Evolutionary conservation across 2,797 vertebrate species (phyloP).

Genomic region (Avahi laniger): DNA sequence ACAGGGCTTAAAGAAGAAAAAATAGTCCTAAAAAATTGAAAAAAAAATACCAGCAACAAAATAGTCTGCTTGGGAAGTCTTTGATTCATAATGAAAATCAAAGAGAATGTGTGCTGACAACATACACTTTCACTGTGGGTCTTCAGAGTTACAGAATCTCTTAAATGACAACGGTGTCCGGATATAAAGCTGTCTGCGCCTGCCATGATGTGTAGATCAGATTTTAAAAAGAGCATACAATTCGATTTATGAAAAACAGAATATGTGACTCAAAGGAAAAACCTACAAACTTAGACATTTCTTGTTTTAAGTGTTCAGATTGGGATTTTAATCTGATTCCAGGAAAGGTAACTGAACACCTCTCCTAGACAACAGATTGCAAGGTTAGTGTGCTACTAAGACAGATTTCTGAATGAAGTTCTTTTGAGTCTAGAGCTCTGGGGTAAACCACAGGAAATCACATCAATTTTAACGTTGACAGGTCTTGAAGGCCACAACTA

Average conservation of each 20-base stretch:
- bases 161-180: background rate
- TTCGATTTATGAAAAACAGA: background rate
- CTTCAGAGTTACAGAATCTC: background rate
- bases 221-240: background rate
- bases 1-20: background rate
- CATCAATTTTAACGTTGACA: background rate
- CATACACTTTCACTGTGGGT: background rate
- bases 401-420: background rate
- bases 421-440: background rate
- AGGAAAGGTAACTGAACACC: background rate
- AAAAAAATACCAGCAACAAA: background rate
- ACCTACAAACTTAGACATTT: background rate
- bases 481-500: background rate
- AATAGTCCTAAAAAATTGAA: background rate
- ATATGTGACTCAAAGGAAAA: background rate
- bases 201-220: background rate
- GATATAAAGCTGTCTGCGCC: background rate
- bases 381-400: background rate
- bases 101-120: background rate
- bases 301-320: background rate
- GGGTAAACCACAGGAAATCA: conserved; percentile 31
- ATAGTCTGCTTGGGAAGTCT: background rate
- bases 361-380: background rate
- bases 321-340: background rate
- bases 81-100: conserved; percentile 1